A percentile compares a stretch with the other conserved stretches of the same genome.
These are phyloP conservation scores for Mnemiopsis leidyi DNA, from an alignment of 37 sponge, comb jelly and placozoan genomes.

Conservation along the genomic window DNA sequence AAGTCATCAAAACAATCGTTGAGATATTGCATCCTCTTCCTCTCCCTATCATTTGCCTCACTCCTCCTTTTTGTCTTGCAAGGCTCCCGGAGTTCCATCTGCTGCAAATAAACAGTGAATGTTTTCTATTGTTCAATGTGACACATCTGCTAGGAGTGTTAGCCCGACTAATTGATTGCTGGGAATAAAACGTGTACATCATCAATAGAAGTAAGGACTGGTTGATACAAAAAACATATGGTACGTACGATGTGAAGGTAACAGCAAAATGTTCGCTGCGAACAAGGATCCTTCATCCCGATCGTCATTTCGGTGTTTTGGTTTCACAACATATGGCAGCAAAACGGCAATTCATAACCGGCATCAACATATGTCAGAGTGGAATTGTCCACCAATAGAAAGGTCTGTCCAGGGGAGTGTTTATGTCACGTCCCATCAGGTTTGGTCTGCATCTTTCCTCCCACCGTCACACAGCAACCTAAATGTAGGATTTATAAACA, in stretches of 20 bases:
- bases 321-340: constrained; percentile 63
- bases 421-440: no score
- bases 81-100: background rate
- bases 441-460: no score
- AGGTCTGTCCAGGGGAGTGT: no score
- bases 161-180: background rate
- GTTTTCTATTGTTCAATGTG: background rate
- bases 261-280: background rate
- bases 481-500: no score
- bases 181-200: background rate
- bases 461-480: no score
- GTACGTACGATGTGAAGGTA: background rate
- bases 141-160: background rate
- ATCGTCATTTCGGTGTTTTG: background rate
- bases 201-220: background rate
- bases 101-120: no score
- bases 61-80: background rate
- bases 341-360: background rate
- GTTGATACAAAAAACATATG: background rate
- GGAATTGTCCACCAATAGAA: no score
- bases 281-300: background rate
- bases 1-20: background rate
- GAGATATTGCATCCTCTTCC: constrained; percentile 13
- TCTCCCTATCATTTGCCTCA: constrained; percentile 46
- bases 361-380: background rate